Conservation (phyloP, 2,113 vertebrate species). For the Polyodon spathula region DNA sequence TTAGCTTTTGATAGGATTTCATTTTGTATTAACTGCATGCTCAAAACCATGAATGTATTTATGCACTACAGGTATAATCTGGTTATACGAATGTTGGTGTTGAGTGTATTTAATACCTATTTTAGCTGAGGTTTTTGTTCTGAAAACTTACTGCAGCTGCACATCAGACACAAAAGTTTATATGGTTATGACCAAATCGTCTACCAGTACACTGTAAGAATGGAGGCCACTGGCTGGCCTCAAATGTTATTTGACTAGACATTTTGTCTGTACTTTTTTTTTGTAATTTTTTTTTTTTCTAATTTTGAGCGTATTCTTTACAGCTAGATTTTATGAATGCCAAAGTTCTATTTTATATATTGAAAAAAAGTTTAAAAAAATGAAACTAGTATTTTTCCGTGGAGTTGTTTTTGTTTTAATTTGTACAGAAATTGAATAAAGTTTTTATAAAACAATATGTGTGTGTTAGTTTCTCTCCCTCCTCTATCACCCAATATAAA, state of each 20-base stretch:
- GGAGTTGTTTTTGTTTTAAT: slow-evolving; percentile 27
- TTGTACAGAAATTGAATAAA: slow-evolving; percentile 40
- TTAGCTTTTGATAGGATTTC: too few relatives aligned
- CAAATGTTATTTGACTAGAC: slow-evolving; percentile 37
- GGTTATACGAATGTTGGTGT: too few relatives aligned
- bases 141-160: too few relatives aligned
- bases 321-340: slow-evolving; percentile 86
- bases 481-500: too few relatives aligned
- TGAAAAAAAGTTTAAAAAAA: slow-evolving; percentile 58
- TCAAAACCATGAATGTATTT: too few relatives aligned
- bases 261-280: too few relatives aligned
- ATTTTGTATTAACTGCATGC: too few relatives aligned
- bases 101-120: too few relatives aligned
- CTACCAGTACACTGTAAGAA: slow-evolving; percentile 47
- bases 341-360: slow-evolving; percentile 87
- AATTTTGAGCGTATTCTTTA: slow-evolving; percentile 72
- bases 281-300: slow-evolving; percentile 32
- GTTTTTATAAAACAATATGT: slow-evolving; percentile 32
- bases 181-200: slow-evolving; percentile 54
- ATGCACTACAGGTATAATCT: too few relatives aligned
- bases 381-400: slow-evolving; percentile 77
- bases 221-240: slow-evolving; percentile 74
- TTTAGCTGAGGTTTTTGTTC: not conserved
- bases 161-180: slow-evolving; percentile 17
- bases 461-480: too few relatives aligned